Evolutionary conservation across 1,140 invertebrate genomes (phyloP).

Genomic region (Maconellicoccus hirsutus): DNA sequence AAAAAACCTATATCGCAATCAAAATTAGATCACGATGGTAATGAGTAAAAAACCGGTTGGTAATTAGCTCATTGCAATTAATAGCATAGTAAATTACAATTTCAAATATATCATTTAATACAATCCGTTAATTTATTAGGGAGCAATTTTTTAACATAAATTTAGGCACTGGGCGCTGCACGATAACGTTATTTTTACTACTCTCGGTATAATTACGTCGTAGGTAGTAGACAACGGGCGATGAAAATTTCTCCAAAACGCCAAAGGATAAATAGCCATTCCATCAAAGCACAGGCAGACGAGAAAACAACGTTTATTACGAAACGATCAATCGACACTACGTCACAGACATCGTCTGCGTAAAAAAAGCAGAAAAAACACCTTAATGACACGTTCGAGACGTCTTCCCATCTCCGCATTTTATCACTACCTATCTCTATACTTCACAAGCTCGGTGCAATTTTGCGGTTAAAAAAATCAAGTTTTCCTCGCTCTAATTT

Average conservation of each 20-base stretch:
- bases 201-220: neutral
- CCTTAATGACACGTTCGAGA: too few species aligned
- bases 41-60: constrained; percentile 12
- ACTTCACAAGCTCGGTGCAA: neutral
- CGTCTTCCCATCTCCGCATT: neutral
- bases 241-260: neutral
- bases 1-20: neutral
- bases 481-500: constrained; percentile 1
- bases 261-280: neutral
- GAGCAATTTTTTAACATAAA: neutral
- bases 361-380: too few species aligned
- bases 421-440: too few species aligned
- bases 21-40: constrained; percentile 15
- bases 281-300: too few species aligned
- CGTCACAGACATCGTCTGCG: too few species aligned
- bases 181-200: neutral
- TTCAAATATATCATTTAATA: neutral
- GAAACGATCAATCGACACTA: too few species aligned
- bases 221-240: neutral
- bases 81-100: neutral
- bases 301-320: too few species aligned
- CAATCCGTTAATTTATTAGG: neutral
- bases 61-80: constrained; percentile 13
- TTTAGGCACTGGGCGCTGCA: neutral
- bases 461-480: neutral